Percentiles rank a stretch among this genome's conserved stretches.
Evolutionary conservation across 1,140 invertebrate genomes (phyloP).

Genomic region (Musca vetustissima): DNA sequence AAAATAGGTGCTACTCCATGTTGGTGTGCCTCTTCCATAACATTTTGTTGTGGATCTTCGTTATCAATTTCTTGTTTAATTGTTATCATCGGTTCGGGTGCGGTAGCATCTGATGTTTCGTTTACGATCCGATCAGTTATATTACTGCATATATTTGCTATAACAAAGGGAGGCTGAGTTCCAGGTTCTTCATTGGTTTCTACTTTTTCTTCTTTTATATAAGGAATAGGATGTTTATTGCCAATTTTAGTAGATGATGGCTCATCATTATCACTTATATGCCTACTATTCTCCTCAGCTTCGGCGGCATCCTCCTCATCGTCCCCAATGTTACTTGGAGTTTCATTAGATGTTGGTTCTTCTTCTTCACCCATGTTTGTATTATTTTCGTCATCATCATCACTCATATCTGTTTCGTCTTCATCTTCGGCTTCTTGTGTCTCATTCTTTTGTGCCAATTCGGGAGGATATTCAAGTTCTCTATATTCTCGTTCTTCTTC

Average conservation of each 20-base stretch:
- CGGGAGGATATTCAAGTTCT: conserved; percentile 41
- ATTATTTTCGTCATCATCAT: conserved; percentile 8
- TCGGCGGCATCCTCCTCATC: neutral
- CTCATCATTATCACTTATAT: neutral
- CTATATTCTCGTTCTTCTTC: conserved; percentile 42
- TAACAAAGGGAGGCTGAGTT: conserved; percentile 1
- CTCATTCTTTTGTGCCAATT: neutral
- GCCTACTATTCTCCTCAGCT: neutral
- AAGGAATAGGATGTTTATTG: neutral
- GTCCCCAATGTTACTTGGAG: neutral
- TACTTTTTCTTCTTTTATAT: neutral
- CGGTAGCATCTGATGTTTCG: no score
- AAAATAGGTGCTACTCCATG: no score
- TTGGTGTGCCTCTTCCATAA: no score
- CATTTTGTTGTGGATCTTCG: no score
- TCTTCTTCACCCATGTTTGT: neutral
- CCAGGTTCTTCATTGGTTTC: neutral
- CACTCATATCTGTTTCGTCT: neutral
- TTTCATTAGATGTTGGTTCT: neutral
- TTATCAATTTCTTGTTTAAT: no score
- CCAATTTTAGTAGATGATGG: neutral
- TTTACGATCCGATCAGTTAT: neutral
- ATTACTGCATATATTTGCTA: conserved; percentile 25
- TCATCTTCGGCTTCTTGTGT: neutral
- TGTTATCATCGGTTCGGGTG: no score